These are phyloP conservation scores for Pterocles gutturalis DNA, from an alignment of 2,113 vertebrate genomes.

Conservation along the genomic window DNA sequence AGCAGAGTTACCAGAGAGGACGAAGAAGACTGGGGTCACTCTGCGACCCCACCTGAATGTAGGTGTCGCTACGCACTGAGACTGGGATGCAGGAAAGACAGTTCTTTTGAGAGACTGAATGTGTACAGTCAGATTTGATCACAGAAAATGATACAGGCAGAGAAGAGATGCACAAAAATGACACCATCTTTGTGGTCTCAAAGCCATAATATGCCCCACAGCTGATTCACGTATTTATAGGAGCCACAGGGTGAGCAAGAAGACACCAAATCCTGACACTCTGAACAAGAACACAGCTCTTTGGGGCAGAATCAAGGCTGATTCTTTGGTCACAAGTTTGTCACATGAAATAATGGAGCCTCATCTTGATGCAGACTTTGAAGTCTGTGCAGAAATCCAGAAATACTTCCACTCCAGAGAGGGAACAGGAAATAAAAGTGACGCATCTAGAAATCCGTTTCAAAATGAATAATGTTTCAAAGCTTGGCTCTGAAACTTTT, in stretches of 20 bases:
- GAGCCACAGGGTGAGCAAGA: background rate
- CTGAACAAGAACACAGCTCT: background rate
- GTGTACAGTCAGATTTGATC: background rate
- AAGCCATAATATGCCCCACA: background rate
- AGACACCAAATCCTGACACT: background rate
- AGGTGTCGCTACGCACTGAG: background rate
- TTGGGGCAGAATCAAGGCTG: accelerated
- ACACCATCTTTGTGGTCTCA: background rate
- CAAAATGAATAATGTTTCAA: background rate
- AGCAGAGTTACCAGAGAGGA: background rate
- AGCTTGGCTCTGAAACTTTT: background rate
- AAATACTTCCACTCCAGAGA: background rate
- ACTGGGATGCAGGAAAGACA: background rate
- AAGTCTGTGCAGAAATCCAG: background rate
- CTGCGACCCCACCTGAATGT: background rate
- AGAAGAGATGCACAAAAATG: background rate
- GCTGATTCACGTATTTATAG: background rate
- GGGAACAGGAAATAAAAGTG: background rate
- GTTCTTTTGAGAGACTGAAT: background rate
- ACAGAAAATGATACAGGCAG: background rate
- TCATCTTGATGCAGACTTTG: background rate
- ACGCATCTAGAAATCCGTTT: background rate
- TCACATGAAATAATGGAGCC: background rate
- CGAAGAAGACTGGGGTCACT: background rate
- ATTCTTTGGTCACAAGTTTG: background rate